Conservation (phyloP, 1,140 invertebrate species). For the Diabrotica virgifera region DNA sequence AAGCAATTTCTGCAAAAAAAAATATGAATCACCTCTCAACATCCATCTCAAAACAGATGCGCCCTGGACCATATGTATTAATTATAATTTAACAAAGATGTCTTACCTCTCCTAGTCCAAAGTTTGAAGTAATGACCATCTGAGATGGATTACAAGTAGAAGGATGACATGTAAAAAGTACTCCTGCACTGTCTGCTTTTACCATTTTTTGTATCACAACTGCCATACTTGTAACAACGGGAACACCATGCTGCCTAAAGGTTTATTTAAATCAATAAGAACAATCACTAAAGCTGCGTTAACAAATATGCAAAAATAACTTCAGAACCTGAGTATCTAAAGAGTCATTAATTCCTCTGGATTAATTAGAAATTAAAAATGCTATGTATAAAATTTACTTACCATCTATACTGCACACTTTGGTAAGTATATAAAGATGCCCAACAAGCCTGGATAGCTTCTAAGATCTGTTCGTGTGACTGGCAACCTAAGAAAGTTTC, state of each 20-base stretch:
- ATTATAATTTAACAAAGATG: background rate
- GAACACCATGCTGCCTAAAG: slow-evolving; percentile 63
- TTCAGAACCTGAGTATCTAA: no score
- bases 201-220: slow-evolving; percentile 85
- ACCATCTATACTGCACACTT: slow-evolving; percentile 71
- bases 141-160: slow-evolving; percentile 61
- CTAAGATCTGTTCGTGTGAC: slow-evolving; percentile 53
- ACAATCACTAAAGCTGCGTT: no score
- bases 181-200: slow-evolving; percentile 66
- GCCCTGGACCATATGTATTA: no score
- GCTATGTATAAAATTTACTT: slow-evolving; percentile 18
- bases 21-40: no score
- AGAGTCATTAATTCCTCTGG: no score
- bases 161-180: slow-evolving; percentile 78
- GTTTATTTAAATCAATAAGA: no score
- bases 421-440: slow-evolving; percentile 72
- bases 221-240: slow-evolving; percentile 65
- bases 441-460: slow-evolving; percentile 71
- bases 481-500: slow-evolving; percentile 69
- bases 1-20: no score
- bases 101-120: slow-evolving; percentile 74
- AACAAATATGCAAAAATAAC: no score
- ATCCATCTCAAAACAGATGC: no score
- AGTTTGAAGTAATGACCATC: slow-evolving; percentile 74
- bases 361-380: background rate